Base-by-base conservation (phyloP, 2,888 invertebrate species). In the Cartodere bifasciata region DNA sequence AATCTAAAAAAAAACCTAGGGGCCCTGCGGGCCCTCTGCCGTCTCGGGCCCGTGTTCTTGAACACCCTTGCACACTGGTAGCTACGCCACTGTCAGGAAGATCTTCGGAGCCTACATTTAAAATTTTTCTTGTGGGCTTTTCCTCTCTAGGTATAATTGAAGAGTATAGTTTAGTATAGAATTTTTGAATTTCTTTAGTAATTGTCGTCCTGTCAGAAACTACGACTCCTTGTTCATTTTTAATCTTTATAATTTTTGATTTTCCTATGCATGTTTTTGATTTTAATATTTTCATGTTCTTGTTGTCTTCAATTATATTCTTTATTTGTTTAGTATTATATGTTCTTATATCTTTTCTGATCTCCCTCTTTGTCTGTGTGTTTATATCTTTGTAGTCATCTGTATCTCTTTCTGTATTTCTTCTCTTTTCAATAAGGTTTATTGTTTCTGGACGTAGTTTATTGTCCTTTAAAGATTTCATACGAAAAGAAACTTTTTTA, bases 51-150 rank as follows among this genome's bases (percentile, higher is more conserved):
- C n/a, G n/a, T n/a, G n/a, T n/a, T n/a, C n/a, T n/a, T n/a, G n/a
- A n/a, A n/a, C n/a, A n/a, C n/a, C n/a, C n/a, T n/a, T n/a, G n/a
- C n/a, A n/a, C n/a, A n/a, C n/a, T n/a, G n/a, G n/a, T n/a, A n/a
- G n/a, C n/a, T n/a, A n/a, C n/a, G n/a, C n/a, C n/a, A n/a, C n/a
- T n/a, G n/a, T n/a, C 11, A 9, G 24, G 34, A 31, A 34, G 11
- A 11, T 34, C 34, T 20, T 34, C 34, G 21, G 33, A 33, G 22
- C 33, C 33, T 11, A 33, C 24, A 13, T 33, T 33, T 16, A 28
- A 14, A 3, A 32, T 7, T 12, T 20, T 29, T 3, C 4, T 13
- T n/a, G 7, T 4, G n/a, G 14, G 3, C 3, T 9, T 17, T 29
- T 5, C 16, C 4, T 29, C 9, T n/a, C 3, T 24, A 12, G 33